Evolutionary conservation across 2,797 vertebrate genomes (phyloP).

Genomic region (Neoniphon sammara): DNA sequence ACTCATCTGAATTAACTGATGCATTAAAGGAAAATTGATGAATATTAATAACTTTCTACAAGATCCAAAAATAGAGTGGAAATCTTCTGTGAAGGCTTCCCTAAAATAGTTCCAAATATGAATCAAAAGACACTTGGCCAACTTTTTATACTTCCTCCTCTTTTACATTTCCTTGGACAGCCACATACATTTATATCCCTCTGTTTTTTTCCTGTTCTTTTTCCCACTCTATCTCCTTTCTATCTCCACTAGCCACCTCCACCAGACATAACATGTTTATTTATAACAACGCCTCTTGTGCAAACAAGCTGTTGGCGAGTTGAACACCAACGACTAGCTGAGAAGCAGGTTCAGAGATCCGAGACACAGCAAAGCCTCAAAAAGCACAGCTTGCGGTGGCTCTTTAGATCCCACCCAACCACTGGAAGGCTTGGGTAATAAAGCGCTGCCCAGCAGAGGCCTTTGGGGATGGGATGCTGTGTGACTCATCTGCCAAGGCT

Average conservation of each 20-base stretch:
- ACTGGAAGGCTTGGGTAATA: constrained; percentile 70
- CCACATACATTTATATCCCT: constrained; percentile 55
- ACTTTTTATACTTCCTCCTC: constrained; percentile 22
- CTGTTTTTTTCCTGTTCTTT: constrained; percentile 37
- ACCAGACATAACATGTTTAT: constrained; percentile 76
- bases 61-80: constrained; percentile 4
- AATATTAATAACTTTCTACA: constrained; percentile 50
- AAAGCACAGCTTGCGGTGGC: constrained; percentile 45
- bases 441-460: constrained; percentile 68
- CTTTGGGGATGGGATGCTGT: constrained; percentile 65
- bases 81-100: background rate
- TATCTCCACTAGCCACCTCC: constrained; percentile 64
- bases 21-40: constrained; percentile 53
- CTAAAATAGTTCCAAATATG: background rate
- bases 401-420: constrained; percentile 64
- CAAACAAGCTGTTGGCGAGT: constrained; percentile 70
- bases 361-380: constrained; percentile 53
- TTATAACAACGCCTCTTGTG: constrained; percentile 78
- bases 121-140: constrained; percentile 13
- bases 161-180: constrained; percentile 55
- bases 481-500: constrained; percentile 77
- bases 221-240: constrained; percentile 49
- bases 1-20: constrained; percentile 51
- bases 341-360: constrained; percentile 62
- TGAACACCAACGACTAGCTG: constrained; percentile 61